These are phyloP conservation scores for Euleptes europaea DNA, from an alignment of 2,113 vertebrate genomes.

Conservation along the genomic window DNA sequence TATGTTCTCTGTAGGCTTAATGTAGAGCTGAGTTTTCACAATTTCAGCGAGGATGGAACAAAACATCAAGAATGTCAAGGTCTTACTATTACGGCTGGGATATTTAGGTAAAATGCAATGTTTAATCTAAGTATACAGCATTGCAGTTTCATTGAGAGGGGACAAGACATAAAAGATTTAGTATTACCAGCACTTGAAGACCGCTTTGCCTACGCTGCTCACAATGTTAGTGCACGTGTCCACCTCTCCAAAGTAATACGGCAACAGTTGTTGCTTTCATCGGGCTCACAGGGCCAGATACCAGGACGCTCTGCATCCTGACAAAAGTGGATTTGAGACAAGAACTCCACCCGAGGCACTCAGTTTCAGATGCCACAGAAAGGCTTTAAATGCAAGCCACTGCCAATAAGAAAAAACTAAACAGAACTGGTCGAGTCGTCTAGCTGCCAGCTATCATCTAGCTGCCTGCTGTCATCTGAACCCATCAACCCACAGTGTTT, in stretches of 20 bases:
- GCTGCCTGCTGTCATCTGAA: not conserved
- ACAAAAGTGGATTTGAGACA: not conserved
- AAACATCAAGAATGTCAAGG: not conserved
- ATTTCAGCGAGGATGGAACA: not conserved
- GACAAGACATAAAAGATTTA: not conserved
- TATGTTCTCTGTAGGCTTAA: not conserved
- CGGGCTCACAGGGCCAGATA: not conserved
- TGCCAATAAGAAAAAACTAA: not conserved
- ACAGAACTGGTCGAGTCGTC: not conserved
- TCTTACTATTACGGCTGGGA: not conserved
- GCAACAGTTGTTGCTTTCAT: not conserved
- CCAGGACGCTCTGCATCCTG: not conserved
- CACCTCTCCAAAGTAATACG: not conserved
- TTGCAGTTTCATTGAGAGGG: not conserved
- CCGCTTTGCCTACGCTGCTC: not conserved
- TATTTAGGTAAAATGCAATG: not conserved
- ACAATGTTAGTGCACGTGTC: not conserved
- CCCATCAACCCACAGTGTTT: not conserved
- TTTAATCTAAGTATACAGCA: not conserved
- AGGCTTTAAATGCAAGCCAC: not conserved
- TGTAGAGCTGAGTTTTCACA: not conserved
- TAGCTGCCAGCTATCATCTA: not conserved
- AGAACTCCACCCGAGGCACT: not conserved
- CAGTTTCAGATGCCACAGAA: not conserved
- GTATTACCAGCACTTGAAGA: not conserved